Percentiles rank a stretch among this genome's conserved stretches.
Evolutionary conservation across 1,140 invertebrate species (phyloP).

Genomic region (Papilio polyxenes): DNA sequence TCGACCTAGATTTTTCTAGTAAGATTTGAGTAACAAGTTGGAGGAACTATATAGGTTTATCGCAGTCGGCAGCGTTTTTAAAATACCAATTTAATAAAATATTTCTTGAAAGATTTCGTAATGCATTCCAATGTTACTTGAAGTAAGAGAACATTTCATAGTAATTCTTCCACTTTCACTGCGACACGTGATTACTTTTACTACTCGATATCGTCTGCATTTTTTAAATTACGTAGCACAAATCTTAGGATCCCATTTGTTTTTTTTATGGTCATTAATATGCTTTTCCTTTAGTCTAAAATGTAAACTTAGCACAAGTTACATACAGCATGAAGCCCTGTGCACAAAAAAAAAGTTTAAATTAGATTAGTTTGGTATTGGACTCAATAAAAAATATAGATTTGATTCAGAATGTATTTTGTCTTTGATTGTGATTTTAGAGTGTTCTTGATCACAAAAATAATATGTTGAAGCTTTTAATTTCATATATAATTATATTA

Average conservation of each 20-base stretch:
- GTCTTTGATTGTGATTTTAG: too few relatives aligned
- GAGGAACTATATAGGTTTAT: neutral
- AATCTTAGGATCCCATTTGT: neutral
- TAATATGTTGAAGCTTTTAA: too few relatives aligned
- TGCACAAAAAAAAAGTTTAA: neutral
- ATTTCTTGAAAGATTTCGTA: neutral
- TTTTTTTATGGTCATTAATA: neutral
- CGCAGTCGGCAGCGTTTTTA: neutral
- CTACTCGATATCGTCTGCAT: neutral
- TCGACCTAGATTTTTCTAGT: slow-evolving; percentile 37
- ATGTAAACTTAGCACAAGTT: too few relatives aligned
- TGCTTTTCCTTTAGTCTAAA: too few relatives aligned
- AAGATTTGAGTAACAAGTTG: slow-evolving; percentile 12
- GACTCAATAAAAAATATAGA: neutral
- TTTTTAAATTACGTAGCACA: neutral
- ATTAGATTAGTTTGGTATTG: slow-evolving; percentile 4
- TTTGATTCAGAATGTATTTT: neutral
- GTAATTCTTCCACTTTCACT: slow-evolving; percentile 53
- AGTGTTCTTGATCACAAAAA: too few relatives aligned
- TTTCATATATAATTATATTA: too few relatives aligned
- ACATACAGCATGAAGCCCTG: too few relatives aligned
- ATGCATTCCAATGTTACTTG: slow-evolving; percentile 16
- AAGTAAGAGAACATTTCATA: slow-evolving; percentile 10
- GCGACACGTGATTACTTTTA: slow-evolving; percentile 38
- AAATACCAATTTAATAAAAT: neutral